Percentiles rank a stretch among this genome's conserved stretches.
phyloP scores from a whole-genome alignment of 2,888 invertebrate species.

The Rhopalosiphum nymphaeae region DNA sequence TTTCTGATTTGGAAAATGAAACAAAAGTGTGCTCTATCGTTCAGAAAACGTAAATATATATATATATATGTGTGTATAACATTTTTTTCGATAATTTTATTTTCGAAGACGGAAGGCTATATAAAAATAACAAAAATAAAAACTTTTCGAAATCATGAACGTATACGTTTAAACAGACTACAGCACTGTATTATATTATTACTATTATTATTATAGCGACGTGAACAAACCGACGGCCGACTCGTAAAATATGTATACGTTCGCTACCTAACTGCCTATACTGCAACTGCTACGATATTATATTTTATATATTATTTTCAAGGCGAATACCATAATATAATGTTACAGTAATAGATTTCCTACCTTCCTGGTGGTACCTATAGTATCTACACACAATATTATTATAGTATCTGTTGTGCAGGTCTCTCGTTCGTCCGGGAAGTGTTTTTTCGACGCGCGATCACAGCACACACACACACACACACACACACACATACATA shows the following conservation, averaged over 20 bases:
- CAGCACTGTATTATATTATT: background rate
- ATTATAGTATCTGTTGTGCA: background rate
- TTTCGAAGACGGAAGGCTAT: background rate
- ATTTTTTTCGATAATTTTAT: background rate
- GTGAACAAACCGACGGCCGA: background rate
- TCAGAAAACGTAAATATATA: background rate
- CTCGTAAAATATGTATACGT: background rate
- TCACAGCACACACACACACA: background rate
- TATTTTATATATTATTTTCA: background rate
- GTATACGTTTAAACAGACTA: background rate
- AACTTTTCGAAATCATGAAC: background rate
- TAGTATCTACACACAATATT: background rate
- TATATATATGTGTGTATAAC: no score
- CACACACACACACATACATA: background rate
- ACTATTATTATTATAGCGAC: background rate
- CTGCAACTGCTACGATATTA: background rate
- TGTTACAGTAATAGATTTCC: constrained; percentile 15
- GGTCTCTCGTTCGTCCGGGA: constrained; percentile 3
- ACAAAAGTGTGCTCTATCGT: background rate
- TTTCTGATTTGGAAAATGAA: background rate
- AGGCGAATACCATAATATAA: background rate
- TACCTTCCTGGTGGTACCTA: background rate
- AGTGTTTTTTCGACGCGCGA: background rate
- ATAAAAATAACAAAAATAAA: background rate
- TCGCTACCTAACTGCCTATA: background rate